Base-by-base conservation (phyloP, 2,888 invertebrate genomes). In the Lithophane socia region DNA sequence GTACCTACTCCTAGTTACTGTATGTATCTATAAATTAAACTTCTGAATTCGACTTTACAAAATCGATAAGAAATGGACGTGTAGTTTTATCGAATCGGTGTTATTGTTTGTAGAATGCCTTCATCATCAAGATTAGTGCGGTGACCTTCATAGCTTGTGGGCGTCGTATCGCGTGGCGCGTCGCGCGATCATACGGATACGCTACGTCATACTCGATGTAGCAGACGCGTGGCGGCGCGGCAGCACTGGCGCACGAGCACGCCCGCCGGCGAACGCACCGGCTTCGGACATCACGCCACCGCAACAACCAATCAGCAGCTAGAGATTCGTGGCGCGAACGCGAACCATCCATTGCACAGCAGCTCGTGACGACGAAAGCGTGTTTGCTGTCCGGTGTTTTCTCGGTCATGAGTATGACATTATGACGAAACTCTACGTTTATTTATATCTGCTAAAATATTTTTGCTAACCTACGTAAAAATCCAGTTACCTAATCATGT, bases 271-370 rank as follows among this genome's bases (percentile, higher is more conserved):
- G 44, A 63, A 61, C 88, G 84, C 88, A 91, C 90, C 90, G 89
- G 86, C 88, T 80, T 87, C 88, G 82, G 84, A 91, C 91, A 93
- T 96, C 96, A 96, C 96, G 96, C 96, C 95, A 96, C 91, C 83
- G 79, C 80, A 80, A 83, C 90, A 87, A 89, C 96, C 96, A 96
- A 96, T 96, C 93, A 92, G 90, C 84, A 87, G 64, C 90, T 72
- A 89, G 88, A 81, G 87, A 91, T 80, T 88, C 87, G 90, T 93
- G 92, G 92, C 93, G 92, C 85, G 81, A 84, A 83, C 92, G 93
- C 92, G 92, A 92, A 92, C 91, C 90, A 87, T 86, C 91, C 90
- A 87, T 87, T 90, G 79, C 87, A 87, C 86, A 88, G 87, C 85
- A 84, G 70, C 87, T 89, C 89, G 90, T 91, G 91, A 92, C 91